These are phyloP conservation scores for Cosmorhoe ocellata DNA, from an alignment of 2,888 invertebrate genomes.

Conservation along the genomic window DNA sequence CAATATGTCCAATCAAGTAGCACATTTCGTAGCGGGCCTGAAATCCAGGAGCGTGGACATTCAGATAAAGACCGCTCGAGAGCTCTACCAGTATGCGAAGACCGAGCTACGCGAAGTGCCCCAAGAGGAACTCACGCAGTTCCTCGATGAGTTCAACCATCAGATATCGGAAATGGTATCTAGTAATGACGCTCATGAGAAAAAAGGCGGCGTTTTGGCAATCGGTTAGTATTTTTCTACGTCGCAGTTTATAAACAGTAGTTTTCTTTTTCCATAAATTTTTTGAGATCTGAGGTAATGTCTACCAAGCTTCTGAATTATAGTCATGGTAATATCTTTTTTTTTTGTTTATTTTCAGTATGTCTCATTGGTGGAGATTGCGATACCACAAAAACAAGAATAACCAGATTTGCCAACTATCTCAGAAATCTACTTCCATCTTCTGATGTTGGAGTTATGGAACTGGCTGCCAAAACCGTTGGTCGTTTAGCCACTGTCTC, in stretches of 20 bases:
- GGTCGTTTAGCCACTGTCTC: constrained; percentile 95
- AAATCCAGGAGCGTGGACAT: constrained; percentile 94
- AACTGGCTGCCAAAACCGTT: constrained; percentile 96
- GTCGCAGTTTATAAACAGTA: too few relatives aligned
- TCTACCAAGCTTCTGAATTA: too few relatives aligned
- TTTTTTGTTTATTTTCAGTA: too few relatives aligned
- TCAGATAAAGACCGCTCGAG: constrained; percentile 92
- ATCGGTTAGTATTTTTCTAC: constrained; percentile 83
- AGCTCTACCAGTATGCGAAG: constrained; percentile 94
- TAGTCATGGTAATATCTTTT: too few relatives aligned
- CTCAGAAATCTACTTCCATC: constrained; percentile 94
- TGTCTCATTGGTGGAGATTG: constrained; percentile 96
- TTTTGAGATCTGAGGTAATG: too few relatives aligned
- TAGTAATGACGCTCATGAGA: constrained; percentile 95
- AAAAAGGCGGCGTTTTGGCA: constrained; percentile 97
- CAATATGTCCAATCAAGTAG: constrained; percentile 83
- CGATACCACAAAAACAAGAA: constrained; percentile 94
- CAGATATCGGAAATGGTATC: constrained; percentile 98
- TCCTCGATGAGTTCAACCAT: constrained; percentile 97
- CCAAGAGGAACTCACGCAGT: constrained; percentile 93
- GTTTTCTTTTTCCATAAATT: constrained; percentile 1
- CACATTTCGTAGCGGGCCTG: constrained; percentile 91
- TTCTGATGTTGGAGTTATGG: constrained; percentile 96
- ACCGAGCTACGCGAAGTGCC: constrained; percentile 95
- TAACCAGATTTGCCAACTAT: constrained; percentile 96